Percentiles rank a stretch among this genome's conserved stretches.
These are phyloP conservation scores for Dromaius novaehollandiae DNA, from an alignment of 2,113 vertebrate genomes.

Conservation along the genomic window DNA sequence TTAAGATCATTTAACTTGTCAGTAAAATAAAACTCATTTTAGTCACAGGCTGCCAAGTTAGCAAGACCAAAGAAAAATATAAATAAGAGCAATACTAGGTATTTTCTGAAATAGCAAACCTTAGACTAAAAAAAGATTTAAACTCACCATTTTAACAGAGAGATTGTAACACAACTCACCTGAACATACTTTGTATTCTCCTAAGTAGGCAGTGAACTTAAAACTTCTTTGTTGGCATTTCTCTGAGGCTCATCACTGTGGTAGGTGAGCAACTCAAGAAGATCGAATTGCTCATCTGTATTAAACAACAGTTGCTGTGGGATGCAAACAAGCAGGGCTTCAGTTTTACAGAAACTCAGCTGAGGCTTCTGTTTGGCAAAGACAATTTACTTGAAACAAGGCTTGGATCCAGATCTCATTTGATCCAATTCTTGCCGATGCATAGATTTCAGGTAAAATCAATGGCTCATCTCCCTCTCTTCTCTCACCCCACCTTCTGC, in stretches of 20 bases:
- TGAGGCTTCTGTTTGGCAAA: slow-evolving; percentile 50
- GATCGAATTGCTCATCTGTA: slow-evolving; percentile 47
- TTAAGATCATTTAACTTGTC: neutral
- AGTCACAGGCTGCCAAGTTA: neutral
- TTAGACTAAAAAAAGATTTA: neutral
- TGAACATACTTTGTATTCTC: neutral
- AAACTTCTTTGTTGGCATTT: slow-evolving; percentile 11
- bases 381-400: neutral
- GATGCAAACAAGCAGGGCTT: slow-evolving; percentile 45
- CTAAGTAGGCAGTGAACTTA: neutral
- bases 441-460: slow-evolving; percentile 38
- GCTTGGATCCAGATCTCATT: neutral
- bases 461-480: neutral
- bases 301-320: slow-evolving; percentile 39
- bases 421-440: slow-evolving; percentile 16
- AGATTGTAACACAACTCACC: neutral
- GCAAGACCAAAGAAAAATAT: accelerated
- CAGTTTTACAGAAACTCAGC: slow-evolving; percentile 31
- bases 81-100: neutral
- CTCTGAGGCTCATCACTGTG: neutral
- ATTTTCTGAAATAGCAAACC: neutral
- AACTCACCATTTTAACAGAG: neutral
- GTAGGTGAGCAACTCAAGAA: slow-evolving; percentile 10
- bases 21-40: neutral
- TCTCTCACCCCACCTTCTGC: neutral